Evolutionary conservation across 2,113 vertebrate genomes (phyloP).

Genomic region (Oreamnos americanus): DNA sequence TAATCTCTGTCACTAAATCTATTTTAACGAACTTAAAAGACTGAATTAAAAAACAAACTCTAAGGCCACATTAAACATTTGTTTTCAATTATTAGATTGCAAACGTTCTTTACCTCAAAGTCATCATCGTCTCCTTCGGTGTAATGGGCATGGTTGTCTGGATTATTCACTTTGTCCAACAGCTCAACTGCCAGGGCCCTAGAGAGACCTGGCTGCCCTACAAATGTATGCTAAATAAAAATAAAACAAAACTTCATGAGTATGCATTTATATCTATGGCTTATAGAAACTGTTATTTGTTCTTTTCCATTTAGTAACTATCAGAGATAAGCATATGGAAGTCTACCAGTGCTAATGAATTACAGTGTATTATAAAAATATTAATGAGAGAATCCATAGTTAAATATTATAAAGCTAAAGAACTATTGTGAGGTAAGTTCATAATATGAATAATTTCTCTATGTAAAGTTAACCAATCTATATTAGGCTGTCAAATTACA

Average conservation of each 20-base stretch:
- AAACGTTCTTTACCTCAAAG: conserved; percentile 87
- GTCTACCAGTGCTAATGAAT: not conserved
- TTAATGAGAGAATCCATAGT: not conserved
- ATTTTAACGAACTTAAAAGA: conserved; percentile 11
- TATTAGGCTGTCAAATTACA: conserved; percentile 8
- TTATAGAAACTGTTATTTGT: conserved; percentile 10
- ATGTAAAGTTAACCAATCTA: not conserved
- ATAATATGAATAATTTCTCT: not conserved
- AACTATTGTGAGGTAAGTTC: not conserved
- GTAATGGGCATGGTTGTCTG: conserved; percentile 92
- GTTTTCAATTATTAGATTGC: not conserved
- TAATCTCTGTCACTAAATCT: conserved; percentile 3
- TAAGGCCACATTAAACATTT: not conserved
- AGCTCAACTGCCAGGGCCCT: conserved; percentile 93
- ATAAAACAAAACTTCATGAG: conserved; percentile 9
- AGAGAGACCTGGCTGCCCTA: conserved; percentile 89
- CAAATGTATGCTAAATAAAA: conserved; percentile 87
- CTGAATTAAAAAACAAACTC: not conserved
- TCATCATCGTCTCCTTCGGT: conserved; percentile 92
- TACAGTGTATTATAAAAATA: not conserved
- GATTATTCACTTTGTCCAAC: conserved; percentile 95
- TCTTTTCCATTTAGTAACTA: conserved; percentile 9
- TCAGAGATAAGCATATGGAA: not conserved
- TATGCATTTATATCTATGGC: not conserved
- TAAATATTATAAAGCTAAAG: not conserved